Percentiles rank a stretch among this genome's conserved stretches.
Conservation (phyloP, 2,797 vertebrate species). For the Hypotaenidia philippensis region DNA sequence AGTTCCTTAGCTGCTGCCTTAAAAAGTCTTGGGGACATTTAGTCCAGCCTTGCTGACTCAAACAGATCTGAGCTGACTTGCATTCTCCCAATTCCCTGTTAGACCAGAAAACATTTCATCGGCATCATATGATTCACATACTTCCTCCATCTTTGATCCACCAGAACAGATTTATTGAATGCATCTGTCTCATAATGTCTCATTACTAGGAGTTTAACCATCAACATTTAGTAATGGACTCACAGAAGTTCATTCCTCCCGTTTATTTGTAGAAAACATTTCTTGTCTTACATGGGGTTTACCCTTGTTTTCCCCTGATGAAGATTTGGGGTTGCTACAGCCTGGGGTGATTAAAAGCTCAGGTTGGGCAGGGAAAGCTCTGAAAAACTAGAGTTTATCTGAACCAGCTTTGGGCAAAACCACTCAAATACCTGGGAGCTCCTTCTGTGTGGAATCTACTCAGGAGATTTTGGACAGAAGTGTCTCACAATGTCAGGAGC, state of each 20-base stretch:
- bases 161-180: conserved; percentile 60
- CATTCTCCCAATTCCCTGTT: conserved; percentile 12
- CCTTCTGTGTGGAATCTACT: neutral
- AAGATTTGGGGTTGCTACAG: neutral
- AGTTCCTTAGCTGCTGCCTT: neutral
- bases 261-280: neutral
- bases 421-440: neutral
- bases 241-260: neutral
- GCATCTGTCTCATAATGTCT: conserved; percentile 43
- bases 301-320: neutral
- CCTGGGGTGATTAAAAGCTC: neutral
- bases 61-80: neutral
- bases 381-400: neutral
- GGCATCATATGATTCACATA: conserved; percentile 44
- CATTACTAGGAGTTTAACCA: conserved; percentile 58
- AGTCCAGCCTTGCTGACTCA: neutral
- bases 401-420: neutral
- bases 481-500: neutral
- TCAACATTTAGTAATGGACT: conserved; percentile 60
- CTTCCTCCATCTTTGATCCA: conserved; percentile 57
- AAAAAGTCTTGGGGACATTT: neutral
- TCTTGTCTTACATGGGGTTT: neutral
- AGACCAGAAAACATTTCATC: conserved; percentile 50
- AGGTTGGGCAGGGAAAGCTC: neutral
- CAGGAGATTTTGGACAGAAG: neutral